These are phyloP conservation scores for Scarus forsteni DNA, from an alignment of 2,797 vertebrate species.

Conservation along the genomic window DNA sequence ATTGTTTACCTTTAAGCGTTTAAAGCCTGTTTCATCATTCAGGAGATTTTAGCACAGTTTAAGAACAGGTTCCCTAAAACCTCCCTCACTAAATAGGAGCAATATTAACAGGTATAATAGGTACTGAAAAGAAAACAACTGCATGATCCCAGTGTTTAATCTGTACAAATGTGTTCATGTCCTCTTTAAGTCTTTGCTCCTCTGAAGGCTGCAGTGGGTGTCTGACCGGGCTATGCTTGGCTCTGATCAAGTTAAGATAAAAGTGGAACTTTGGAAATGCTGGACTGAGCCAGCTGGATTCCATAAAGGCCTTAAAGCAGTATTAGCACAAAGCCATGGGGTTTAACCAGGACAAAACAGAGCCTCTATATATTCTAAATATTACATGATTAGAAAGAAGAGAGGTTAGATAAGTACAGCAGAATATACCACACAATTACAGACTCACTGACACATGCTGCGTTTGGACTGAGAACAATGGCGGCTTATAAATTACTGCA, in stretches of 20 bases:
- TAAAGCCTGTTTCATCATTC: conserved; percentile 52
- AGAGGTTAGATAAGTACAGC: conserved; percentile 71
- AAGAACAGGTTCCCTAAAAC: conserved; percentile 16
- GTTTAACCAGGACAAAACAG: conserved; percentile 70
- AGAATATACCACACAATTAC: conserved; percentile 78
- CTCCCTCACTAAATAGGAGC: conserved; percentile 12
- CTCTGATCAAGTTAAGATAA: conserved; percentile 69
- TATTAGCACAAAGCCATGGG: conserved; percentile 72
- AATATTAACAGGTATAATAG: conserved; percentile 21
- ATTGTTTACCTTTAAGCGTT: conserved; percentile 48
- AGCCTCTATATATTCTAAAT: conserved; percentile 77
- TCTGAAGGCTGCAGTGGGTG: conserved; percentile 37
- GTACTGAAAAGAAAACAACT: conserved; percentile 35
- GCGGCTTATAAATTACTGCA: conserved; percentile 62
- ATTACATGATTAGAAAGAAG: conserved; percentile 82
- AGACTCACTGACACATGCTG: conserved; percentile 71
- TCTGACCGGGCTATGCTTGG: conserved; percentile 47
- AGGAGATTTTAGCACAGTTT: conserved; percentile 39
- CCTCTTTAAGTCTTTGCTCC: conserved; percentile 22
- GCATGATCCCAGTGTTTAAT: conserved; percentile 31
- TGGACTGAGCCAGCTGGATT: conserved; percentile 77
- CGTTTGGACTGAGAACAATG: conserved; percentile 79
- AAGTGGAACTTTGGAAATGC: conserved; percentile 66
- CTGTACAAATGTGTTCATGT: conserved; percentile 31
- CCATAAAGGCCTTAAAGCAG: conserved; percentile 77